Evolutionary conservation across 2,113 vertebrate species (phyloP), one percentile per base, ranked within the genome.

Genomic region (Gobiocypris rarus): DNA sequence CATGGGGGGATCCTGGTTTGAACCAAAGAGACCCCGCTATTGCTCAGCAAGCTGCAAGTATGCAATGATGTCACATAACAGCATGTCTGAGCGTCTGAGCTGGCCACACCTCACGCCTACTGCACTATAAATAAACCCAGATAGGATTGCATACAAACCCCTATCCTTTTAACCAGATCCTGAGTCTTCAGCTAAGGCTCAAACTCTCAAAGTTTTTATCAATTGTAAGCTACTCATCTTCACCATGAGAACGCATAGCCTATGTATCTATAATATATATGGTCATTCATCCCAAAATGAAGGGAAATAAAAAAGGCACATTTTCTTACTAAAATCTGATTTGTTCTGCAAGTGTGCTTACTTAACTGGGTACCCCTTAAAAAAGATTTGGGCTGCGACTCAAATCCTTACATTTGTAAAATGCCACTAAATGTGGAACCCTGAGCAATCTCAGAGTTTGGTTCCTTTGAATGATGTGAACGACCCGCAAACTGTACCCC

Each of bases 71-170:
- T 88, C 85, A 88, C 83, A 81, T 79, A 86, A 82, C 69, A 78
- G 81, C 85, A 58, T 82, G 84, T 81, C 85, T 80, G 56, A 77
- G 84, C 24, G 75, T 85, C 87, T 84, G 83, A 80, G 65, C 59
- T 76, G 22, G 22, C 69, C 80, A 87, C 54, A 79, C 83, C 85
- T 89, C 83, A 83, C 86, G 65, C 81, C 65, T 83, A 67, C 52
- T 52, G 28, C 79, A 75, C 88, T 91, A 89, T 89, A 88, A 89
- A 89, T 91, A 91, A 83, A 80, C 80, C 58, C 63, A 79, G 80
- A 86, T 88, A 87, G 56, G 56, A 87, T 89, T 87, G 86, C 89
- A 89, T 67, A 77, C 70, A 82, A 45, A 61, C 73, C n/a, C 26
- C 80, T 58, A 34, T 83, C 76, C 71, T 38, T 48, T 78, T 58